Conservation (phyloP, 2,113 vertebrate species). For the Microcebus griseorufus region DNA sequence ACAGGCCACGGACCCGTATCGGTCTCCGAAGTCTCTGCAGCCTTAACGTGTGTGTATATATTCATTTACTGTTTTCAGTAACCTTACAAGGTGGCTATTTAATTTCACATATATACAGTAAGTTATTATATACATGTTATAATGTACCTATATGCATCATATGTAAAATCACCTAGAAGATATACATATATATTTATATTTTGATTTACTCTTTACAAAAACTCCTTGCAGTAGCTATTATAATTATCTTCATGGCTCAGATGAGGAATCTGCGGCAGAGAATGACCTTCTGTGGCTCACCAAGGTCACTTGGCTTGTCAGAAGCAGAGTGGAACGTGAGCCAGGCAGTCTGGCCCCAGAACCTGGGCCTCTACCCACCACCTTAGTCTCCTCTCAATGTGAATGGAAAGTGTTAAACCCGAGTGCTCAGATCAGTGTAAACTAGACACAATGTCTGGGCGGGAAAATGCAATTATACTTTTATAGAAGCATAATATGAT, state of each 20-base stretch:
- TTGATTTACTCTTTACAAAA: not conserved
- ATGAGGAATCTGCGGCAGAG: not conserved
- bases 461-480: not conserved
- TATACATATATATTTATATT: not conserved
- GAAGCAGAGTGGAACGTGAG: not conserved
- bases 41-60: not conserved
- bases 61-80: not conserved
- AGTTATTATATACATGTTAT: not conserved
- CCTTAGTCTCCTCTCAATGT: not conserved
- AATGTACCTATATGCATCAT: not conserved
- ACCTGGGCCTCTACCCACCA: accelerated
- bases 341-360: not conserved
- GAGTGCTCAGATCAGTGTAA: not conserved
- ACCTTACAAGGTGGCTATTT: not conserved
- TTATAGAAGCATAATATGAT: not conserved
- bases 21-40: too few species aligned
- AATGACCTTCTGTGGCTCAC: not conserved
- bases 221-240: too few species aligned
- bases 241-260: not conserved
- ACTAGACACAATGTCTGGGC: not conserved
- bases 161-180: not conserved
- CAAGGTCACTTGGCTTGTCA: too few species aligned
- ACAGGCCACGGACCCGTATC: too few species aligned
- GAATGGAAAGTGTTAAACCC: not conserved
- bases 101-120: not conserved